A percentile compares a stretch with the other conserved stretches of the same genome.
phyloP scores from a whole-genome alignment of 2,888 invertebrate species.

The Eilema caniola region DNA sequence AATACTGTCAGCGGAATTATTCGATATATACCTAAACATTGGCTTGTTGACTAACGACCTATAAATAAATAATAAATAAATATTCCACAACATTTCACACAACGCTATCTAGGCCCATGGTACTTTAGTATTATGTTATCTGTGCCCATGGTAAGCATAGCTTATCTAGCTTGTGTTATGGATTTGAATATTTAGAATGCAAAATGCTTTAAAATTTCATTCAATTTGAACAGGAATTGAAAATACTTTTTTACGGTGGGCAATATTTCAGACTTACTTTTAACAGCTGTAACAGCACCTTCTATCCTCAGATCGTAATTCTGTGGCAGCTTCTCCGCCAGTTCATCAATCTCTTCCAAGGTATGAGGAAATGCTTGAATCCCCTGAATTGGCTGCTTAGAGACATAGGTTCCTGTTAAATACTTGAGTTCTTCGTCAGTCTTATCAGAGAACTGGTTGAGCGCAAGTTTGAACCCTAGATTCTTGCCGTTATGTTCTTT shows the following conservation, averaged over 20 bases:
- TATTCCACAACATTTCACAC: too few relatives aligned
- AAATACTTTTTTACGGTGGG: not conserved
- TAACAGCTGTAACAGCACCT: conserved; percentile 59
- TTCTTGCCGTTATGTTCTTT: conserved; percentile 58
- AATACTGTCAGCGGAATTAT: too few relatives aligned
- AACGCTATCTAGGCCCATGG: too few relatives aligned
- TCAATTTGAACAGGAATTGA: too few relatives aligned
- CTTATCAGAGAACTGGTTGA: conserved; percentile 62
- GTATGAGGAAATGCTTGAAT: conserved; percentile 56
- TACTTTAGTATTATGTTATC: too few relatives aligned
- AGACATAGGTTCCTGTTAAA: conserved; percentile 46
- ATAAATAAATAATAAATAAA: too few relatives aligned
- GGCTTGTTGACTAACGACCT: too few relatives aligned
- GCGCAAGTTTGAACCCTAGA: conserved; percentile 53
- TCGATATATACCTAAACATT: too few relatives aligned
- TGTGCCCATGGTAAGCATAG: too few relatives aligned
- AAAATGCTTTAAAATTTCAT: too few relatives aligned
- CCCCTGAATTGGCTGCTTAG: conserved; percentile 24
- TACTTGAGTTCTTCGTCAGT: conserved; percentile 52
- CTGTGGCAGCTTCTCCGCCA: conserved; percentile 56
- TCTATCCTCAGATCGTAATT: conserved; percentile 62
- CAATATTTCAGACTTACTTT: conserved; percentile 51
- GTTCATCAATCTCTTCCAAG: conserved; percentile 44
- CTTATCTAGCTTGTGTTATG: too few relatives aligned
- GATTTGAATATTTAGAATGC: too few relatives aligned